Base-by-base conservation (phyloP, 2,113 vertebrate species). In the Aegotheles bennettii region DNA sequence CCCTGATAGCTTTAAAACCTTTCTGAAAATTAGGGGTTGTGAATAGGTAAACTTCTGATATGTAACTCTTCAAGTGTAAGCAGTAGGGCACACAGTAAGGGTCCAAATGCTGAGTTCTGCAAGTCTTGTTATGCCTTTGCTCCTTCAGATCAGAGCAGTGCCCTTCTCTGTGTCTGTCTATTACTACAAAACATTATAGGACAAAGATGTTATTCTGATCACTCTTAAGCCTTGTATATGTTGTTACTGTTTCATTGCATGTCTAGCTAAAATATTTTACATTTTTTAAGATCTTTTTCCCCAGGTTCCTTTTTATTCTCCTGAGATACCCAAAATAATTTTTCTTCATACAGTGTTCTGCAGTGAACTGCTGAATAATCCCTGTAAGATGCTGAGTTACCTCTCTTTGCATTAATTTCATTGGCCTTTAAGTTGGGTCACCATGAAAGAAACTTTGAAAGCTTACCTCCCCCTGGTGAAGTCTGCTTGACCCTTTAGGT, bases 151-250 rank as follows among this genome's bases (percentile, higher is more conserved):
- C 16, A 31, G 8, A 43, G 35, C 18, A 36, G 2, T n/a, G 5
- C 10, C 35, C 43, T 68, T 73, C 63, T 65, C 36, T 48, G 3
- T 53, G 10, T 82, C 4, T 69, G 13, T 33, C 4, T 42, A 7
- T 35, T 38, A 21, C 11, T 13, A 4, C 6, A 31, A 9, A 0
- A 1, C 5, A 8, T 20, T 60, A 24, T 4, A 15, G 24, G 16
- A 35, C 26, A 60, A 48, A 50, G 38, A 35, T 11, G 4, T 7
- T 35, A 1, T 76, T 92, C 36, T 84, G 28, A 48, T 79, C 40
- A 7, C 26, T 63, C 68, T 31, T 28, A 35, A 51, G 5, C 20
- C 13, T 79, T 29, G 4, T 11, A 5, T 33, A 6, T 43, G 14
- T 53, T 80, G 2, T 6, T 50, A 11, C 4, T 51, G 4, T 61